These are phyloP conservation scores for Sebastes fasciatus DNA, from an alignment of 2,113 vertebrate species.

Conservation along the genomic window DNA sequence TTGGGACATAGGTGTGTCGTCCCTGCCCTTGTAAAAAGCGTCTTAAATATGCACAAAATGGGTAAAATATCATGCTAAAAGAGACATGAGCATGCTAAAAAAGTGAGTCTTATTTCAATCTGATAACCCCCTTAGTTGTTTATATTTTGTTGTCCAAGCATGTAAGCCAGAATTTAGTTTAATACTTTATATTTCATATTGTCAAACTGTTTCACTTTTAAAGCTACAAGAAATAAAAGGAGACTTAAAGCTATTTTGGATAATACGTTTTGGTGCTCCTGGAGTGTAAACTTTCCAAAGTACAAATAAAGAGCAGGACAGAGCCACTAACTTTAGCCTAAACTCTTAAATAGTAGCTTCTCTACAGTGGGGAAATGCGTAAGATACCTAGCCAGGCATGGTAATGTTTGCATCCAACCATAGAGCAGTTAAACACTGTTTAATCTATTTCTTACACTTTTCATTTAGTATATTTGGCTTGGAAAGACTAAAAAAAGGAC, in stretches of 20 bases:
- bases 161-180: background rate
- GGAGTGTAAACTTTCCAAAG: background rate
- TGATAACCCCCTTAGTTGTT: background rate
- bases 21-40: too few species aligned
- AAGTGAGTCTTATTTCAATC: too few species aligned
- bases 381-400: background rate
- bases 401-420: too few species aligned
- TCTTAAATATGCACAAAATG: background rate
- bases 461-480: background rate
- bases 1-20: too few species aligned
- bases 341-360: background rate
- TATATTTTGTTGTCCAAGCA: background rate
- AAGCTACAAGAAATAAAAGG: background rate
- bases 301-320: background rate
- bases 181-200: background rate
- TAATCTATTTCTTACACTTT: background rate
- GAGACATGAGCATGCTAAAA: background rate
- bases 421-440: background rate
- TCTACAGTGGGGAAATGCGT: background rate
- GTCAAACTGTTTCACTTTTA: background rate
- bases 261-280: background rate
- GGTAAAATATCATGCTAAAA: background rate
- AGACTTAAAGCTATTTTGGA: background rate
- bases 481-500: background rate
- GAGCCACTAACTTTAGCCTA: background rate